phyloP scores from a whole-genome alignment of 2,797 vertebrate species.

The Cyclopterus lumpus region DNA sequence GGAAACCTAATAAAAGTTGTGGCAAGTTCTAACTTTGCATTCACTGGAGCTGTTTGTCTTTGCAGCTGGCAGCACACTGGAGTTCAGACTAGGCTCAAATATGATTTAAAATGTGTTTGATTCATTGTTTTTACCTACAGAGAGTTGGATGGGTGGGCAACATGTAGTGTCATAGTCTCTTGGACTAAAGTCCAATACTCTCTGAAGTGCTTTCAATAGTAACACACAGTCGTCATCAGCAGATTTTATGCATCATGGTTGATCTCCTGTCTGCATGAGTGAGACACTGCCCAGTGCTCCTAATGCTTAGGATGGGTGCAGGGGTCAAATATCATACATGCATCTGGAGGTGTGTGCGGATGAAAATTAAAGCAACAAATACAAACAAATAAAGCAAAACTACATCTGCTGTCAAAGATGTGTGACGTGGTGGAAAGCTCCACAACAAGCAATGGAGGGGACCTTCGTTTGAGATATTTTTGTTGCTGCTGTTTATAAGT shows the following conservation, averaged over 20 bases:
- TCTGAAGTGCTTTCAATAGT: not conserved
- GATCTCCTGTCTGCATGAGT: not conserved
- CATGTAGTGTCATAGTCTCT: not conserved
- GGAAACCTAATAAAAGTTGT: slow-evolving; percentile 47
- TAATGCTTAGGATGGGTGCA: not conserved
- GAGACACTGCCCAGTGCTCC: not conserved
- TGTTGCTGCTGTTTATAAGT: not conserved
- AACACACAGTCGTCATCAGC: not conserved
- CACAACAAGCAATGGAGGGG: not conserved
- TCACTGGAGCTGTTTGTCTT: slow-evolving; percentile 24
- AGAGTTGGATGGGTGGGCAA: not conserved
- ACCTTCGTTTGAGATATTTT: not conserved
- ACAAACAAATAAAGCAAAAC: slow-evolving; percentile 2
- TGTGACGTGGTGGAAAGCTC: not conserved
- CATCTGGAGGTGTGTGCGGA: not conserved
- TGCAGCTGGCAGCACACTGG: slow-evolving; percentile 14
- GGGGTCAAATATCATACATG: not conserved
- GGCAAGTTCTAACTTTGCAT: slow-evolving; percentile 29
- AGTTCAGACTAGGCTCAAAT: slow-evolving; percentile 25
- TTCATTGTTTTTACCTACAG: slow-evolving; percentile 17
- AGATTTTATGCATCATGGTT: not conserved
- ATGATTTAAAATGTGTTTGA: slow-evolving; percentile 10
- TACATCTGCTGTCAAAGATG: not conserved
- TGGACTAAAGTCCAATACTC: not conserved
- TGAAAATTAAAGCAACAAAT: not conserved